Conservation (phyloP, 2,113 vertebrate species). For the Pluvialis apricaria region DNA sequence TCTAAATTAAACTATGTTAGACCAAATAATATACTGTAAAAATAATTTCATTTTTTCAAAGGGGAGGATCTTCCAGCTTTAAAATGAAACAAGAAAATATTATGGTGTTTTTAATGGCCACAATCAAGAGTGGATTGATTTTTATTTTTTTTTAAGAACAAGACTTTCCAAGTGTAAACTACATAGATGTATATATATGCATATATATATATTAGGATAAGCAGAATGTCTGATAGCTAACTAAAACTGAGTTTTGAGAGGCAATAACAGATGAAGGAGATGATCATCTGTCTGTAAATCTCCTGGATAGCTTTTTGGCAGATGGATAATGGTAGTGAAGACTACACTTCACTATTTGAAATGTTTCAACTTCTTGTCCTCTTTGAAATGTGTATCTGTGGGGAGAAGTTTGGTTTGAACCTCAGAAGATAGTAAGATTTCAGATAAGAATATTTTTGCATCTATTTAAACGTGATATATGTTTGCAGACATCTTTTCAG, state of each 20-base stretch:
- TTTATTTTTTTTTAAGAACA: background rate
- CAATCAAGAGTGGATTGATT: background rate
- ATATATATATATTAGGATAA: background rate
- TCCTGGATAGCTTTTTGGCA: background rate
- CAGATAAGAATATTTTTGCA: background rate
- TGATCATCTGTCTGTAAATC: background rate
- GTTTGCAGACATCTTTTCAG: background rate
- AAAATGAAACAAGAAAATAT: background rate
- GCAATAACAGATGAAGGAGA: background rate
- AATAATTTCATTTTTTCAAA: background rate
- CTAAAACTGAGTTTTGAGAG: conserved; percentile 3
- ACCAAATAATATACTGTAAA: background rate
- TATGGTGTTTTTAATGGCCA: background rate
- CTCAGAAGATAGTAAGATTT: background rate
- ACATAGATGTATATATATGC: background rate
- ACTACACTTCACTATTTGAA: background rate
- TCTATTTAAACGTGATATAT: background rate
- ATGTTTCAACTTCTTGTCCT: background rate
- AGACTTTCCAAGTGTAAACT: background rate
- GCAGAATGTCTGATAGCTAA: background rate
- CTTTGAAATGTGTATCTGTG: background rate
- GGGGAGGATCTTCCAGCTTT: background rate
- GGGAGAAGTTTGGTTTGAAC: background rate
- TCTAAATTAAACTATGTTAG: background rate
- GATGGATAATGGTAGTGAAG: background rate